phyloP scores from a whole-genome alignment of 2,113 vertebrate species.

The Tyto alba region DNA sequence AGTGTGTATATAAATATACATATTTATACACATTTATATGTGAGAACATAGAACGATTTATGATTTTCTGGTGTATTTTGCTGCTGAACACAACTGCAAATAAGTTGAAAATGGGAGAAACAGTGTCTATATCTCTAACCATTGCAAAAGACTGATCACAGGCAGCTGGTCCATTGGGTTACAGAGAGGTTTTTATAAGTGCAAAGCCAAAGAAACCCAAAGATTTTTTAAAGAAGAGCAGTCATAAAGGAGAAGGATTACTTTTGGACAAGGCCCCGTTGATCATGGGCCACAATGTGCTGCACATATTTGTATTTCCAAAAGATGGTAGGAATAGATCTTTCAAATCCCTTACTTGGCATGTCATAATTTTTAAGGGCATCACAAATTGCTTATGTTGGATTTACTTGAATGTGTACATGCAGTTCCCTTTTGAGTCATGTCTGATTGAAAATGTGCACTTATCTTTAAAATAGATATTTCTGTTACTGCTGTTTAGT shows the following conservation, averaged over 20 bases:
- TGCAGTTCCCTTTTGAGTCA: background rate
- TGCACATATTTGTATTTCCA: background rate
- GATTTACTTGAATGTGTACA: background rate
- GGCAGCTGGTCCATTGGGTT: background rate
- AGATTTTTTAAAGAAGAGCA: background rate
- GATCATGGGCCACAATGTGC: background rate
- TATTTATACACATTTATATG: rapidly evolving
- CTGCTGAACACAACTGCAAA: background rate
- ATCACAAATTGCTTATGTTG: background rate
- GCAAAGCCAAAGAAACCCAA: background rate
- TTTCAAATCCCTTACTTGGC: background rate
- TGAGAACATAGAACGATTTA: background rate
- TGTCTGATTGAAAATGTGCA: background rate
- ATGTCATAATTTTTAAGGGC: background rate
- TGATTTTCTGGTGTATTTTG: background rate
- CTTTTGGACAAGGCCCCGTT: background rate
- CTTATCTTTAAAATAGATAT: background rate
- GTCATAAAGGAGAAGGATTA: background rate
- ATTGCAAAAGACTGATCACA: background rate
- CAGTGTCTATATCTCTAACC: background rate
- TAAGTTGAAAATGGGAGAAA: background rate
- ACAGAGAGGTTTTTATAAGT: background rate
- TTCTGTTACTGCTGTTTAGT: background rate
- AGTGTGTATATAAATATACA: no score
- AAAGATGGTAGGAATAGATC: background rate